Evolutionary conservation across 2,888 invertebrate genomes (phyloP).

Genomic region (Hyalella azteca): DNA sequence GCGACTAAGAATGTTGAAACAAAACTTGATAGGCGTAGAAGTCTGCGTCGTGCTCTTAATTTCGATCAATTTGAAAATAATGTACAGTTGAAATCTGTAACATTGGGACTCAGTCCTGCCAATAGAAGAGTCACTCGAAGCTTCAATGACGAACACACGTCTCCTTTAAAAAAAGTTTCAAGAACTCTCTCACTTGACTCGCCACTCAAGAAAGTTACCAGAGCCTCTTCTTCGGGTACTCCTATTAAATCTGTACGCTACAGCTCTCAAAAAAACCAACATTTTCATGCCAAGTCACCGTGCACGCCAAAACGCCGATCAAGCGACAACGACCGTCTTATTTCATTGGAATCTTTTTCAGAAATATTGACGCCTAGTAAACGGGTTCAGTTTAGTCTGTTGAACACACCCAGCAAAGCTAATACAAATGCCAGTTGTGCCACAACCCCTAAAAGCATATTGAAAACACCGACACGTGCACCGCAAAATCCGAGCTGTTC

Average conservation of each 20-base stretch:
- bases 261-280: not conserved
- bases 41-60: slow-evolving; percentile 21
- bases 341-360: not conserved
- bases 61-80: slow-evolving; percentile 11
- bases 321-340: not conserved
- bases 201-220: not conserved
- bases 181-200: not conserved
- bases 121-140: not conserved
- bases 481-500: not conserved
- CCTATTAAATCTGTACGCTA: not conserved
- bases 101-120: not conserved
- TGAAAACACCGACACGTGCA: slow-evolving; percentile 49
- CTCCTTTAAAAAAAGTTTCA: not conserved
- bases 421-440: slow-evolving; percentile 20
- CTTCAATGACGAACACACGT: not conserved
- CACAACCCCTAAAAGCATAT: slow-evolving; percentile 52
- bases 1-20: not conserved
- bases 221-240: not conserved
- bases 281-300: not conserved
- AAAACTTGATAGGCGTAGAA: not conserved
- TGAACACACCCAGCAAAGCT: slow-evolving; percentile 43
- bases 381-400: slow-evolving; percentile 54
- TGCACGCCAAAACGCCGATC: not conserved
- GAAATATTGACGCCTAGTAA: slow-evolving; percentile 45
- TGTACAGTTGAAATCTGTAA: not conserved